These are phyloP conservation scores for Eulemur macaco DNA, from an alignment of 2,113 vertebrate species.

Conservation along the genomic window DNA sequence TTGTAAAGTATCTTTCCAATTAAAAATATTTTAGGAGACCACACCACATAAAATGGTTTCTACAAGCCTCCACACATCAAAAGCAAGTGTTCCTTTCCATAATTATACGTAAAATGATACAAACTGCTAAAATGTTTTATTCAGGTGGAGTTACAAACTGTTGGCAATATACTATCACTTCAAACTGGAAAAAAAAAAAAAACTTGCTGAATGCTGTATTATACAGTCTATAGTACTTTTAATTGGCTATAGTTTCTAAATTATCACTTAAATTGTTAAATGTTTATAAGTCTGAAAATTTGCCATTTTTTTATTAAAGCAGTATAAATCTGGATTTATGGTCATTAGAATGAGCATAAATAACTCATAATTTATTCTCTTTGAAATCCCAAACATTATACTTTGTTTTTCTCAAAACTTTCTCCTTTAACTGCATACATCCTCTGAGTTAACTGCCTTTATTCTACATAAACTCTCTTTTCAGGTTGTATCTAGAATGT, in stretches of 20 bases:
- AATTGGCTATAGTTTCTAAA: background rate
- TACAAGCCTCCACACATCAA: conserved; percentile 27
- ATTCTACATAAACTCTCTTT: background rate
- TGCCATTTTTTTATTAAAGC: background rate
- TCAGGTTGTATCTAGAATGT: background rate
- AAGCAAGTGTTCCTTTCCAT: background rate
- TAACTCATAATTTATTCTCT: background rate
- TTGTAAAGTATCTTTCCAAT: conserved; percentile 71
- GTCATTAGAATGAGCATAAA: background rate
- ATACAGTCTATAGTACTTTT: background rate
- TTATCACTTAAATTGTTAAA: background rate
- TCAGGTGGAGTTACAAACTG: conserved; percentile 34
- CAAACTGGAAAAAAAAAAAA: background rate
- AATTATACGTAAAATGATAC: conserved; percentile 44
- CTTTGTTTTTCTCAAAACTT: background rate
- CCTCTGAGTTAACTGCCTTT: background rate
- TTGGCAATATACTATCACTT: background rate
- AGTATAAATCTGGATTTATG: background rate
- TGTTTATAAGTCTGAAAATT: background rate
- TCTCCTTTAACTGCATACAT: background rate
- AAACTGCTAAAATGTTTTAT: conserved; percentile 52
- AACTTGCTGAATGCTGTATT: background rate
- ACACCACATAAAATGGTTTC: conserved; percentile 53
- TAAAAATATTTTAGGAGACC: conserved; percentile 78
- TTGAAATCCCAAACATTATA: background rate